phyloP scores from a whole-genome alignment of 2,113 vertebrate species.

The Podocnemis expansa region DNA sequence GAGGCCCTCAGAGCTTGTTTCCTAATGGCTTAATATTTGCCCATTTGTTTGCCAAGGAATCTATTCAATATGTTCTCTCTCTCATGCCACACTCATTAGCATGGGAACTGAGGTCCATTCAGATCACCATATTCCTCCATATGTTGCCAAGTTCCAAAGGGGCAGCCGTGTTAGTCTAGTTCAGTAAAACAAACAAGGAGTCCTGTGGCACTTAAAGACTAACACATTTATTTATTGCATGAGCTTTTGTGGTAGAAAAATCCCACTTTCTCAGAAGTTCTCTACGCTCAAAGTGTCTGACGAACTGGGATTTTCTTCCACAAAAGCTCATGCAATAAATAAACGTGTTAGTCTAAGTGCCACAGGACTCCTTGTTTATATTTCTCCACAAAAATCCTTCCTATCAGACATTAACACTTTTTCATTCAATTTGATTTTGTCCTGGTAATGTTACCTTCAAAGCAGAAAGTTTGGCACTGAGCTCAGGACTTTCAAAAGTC shows the following conservation, averaged over 20 bases:
- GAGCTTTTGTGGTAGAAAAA: no score
- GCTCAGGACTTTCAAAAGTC: not conserved
- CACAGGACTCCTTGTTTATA: no score
- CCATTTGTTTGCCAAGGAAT: not conserved
- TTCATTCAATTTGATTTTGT: not conserved
- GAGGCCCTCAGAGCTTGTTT: not conserved
- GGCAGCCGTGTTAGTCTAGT: no score
- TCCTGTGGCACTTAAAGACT: no score
- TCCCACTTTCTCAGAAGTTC: no score
- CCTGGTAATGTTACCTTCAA: not conserved
- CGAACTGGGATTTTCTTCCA: no score
- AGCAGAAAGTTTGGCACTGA: not conserved
- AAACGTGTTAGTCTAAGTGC: no score
- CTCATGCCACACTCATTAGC: rapidly evolving
- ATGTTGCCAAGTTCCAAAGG: no score
- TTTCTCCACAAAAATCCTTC: not conserved
- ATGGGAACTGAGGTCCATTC: not conserved
- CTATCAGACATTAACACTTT: not conserved
- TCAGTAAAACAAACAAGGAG: no score
- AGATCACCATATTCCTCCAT: not conserved
- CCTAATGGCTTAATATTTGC: not conserved
- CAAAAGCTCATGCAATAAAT: no score
- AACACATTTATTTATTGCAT: no score
- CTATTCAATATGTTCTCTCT: not conserved
- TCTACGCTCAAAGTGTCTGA: no score